Evolutionary conservation across 2,113 vertebrate genomes (phyloP).

Genomic region (Calidris pygmaea): DNA sequence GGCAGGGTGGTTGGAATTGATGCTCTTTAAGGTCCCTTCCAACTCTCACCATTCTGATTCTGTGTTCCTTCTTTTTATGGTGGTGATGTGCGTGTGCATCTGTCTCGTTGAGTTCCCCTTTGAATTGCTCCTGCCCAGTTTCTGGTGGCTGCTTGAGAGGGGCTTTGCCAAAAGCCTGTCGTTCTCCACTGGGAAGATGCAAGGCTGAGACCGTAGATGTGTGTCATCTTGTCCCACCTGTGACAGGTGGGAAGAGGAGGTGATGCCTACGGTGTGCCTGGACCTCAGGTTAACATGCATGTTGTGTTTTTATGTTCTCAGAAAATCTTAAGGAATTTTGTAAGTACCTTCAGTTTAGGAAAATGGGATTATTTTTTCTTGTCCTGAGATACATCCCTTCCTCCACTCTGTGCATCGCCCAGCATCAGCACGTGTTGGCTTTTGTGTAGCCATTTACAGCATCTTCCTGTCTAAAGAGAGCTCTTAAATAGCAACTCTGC

Average conservation of each 20-base stretch:
- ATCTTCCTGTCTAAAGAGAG: neutral
- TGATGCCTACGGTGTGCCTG: rapidly evolving
- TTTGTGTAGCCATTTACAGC: neutral
- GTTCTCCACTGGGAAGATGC: neutral
- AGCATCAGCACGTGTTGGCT: rapidly evolving
- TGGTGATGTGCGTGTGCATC: neutral
- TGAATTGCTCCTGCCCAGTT: neutral
- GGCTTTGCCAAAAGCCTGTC: neutral
- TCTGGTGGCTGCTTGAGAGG: neutral
- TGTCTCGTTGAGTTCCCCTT: neutral
- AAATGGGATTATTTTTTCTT: neutral
- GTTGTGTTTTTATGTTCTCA: neutral
- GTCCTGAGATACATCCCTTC: neutral
- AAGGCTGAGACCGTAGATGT: neutral
- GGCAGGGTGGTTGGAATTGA: no score
- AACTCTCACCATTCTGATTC: no score
- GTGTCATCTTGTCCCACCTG: neutral
- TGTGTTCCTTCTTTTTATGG: neutral
- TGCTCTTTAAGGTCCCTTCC: no score
- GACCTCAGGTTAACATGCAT: neutral
- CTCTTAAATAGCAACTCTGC: neutral
- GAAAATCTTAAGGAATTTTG: neutral
- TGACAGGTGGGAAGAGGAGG: neutral
- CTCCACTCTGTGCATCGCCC: rapidly evolving
- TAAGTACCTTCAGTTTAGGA: neutral